phyloP scores from a whole-genome alignment of 2,888 invertebrate species.

The Margaritifera margaritifera region DNA sequence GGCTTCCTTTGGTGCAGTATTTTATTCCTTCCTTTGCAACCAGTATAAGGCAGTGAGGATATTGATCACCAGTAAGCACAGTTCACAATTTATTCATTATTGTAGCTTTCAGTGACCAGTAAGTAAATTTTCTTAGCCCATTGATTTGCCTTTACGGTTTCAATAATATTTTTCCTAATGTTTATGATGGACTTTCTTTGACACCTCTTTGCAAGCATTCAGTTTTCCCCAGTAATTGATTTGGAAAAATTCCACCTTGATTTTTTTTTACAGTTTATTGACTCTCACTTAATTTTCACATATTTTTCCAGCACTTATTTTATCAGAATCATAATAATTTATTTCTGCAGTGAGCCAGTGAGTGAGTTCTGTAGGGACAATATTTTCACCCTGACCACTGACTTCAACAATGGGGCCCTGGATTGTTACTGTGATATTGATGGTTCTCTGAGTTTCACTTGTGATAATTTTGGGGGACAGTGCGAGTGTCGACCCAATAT shows the following conservation, averaged over 20 bases:
- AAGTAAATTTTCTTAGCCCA: too few species aligned
- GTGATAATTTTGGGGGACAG: constrained; percentile 95
- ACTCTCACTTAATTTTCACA: too few species aligned
- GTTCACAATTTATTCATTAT: too few species aligned
- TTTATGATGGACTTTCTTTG: background rate
- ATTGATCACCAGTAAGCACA: too few species aligned
- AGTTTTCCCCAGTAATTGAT: too few species aligned
- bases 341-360: constrained; percentile 26
- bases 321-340: background rate
- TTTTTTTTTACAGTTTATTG: background rate
- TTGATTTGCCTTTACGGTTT: too few species aligned
- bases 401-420: constrained; percentile 94
- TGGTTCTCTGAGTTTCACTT: constrained; percentile 90
- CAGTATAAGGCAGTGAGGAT: too few species aligned
- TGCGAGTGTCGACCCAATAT: constrained; percentile 94
- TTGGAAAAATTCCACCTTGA: background rate
- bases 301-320: background rate
- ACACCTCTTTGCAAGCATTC: background rate
- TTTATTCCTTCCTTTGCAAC: too few species aligned
- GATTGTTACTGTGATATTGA: constrained; percentile 91
- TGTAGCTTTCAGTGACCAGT: too few species aligned
- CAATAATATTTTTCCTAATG: too few species aligned
- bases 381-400: constrained; percentile 93
- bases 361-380: constrained; percentile 86
- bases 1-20: too few species aligned